A percentile compares a stretch with the other conserved stretches of the same genome.
Conservation (phyloP, 2,797 vertebrate genomes). For the Zenarchopterus dispar region DNA sequence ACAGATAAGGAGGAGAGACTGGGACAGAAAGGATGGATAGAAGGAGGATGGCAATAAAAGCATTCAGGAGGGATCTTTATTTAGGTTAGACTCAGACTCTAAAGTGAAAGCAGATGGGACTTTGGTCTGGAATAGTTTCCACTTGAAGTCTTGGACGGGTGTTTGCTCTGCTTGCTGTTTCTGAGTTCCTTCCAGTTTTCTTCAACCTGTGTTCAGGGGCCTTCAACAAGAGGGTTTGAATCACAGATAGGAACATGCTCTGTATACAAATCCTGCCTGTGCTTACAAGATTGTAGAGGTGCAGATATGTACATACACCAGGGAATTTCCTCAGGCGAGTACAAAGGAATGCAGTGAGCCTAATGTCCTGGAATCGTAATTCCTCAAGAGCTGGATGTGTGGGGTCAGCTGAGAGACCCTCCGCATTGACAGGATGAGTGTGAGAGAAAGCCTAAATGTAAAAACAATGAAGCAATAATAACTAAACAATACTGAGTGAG, state of each 20-base stretch:
- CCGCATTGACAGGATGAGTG: constrained; percentile 47
- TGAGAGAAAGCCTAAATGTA: constrained; percentile 53
- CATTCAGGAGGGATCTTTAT: constrained; percentile 83
- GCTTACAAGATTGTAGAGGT: constrained; percentile 18
- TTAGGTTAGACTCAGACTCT: constrained; percentile 81
- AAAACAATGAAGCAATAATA: constrained; percentile 50
- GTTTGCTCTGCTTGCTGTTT: constrained; percentile 68
- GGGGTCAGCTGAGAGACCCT: constrained; percentile 55
- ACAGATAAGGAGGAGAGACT: constrained; percentile 34
- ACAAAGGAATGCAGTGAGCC: constrained; percentile 25
- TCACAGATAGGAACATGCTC: constrained; percentile 21
- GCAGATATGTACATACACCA: constrained; percentile 12
- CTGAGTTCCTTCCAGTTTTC: constrained; percentile 70
- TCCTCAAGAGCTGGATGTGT: constrained; percentile 18
- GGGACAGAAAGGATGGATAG: constrained; percentile 57
- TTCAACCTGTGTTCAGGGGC: constrained; percentile 58
- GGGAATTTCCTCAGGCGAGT: constrained; percentile 2
- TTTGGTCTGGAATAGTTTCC: constrained; percentile 83
- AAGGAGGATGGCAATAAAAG: constrained; percentile 70
- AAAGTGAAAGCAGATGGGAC: constrained; percentile 86
- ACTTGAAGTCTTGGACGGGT: constrained; percentile 80
- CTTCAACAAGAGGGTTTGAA: constrained; percentile 49
- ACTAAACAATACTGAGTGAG: constrained; percentile 57
- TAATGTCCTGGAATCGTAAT: constrained; percentile 17
- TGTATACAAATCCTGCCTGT: constrained; percentile 26